These are phyloP conservation scores for Schizopygopsis pylzovi DNA, from an alignment of 2,797 vertebrate genomes.

Conservation along the genomic window DNA sequence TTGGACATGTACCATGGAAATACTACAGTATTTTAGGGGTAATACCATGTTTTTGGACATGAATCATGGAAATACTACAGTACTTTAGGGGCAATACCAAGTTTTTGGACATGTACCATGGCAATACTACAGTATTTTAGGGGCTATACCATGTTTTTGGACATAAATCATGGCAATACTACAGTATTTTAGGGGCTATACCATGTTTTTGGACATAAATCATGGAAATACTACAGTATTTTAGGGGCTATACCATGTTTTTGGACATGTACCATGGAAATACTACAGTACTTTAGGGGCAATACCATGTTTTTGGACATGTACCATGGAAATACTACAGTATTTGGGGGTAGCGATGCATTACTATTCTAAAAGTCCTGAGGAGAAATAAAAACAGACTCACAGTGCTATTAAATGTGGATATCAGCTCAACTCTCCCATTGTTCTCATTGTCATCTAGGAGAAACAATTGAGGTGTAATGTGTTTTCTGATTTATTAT, in stretches of 20 bases:
- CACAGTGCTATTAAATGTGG: not conserved
- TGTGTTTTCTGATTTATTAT: not conserved
- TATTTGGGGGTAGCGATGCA: not conserved
- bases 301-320: not conserved
- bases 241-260: too few species aligned
- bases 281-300: accelerated
- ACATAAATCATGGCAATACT: accelerated
- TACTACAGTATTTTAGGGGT: too few species aligned
- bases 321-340: not conserved
- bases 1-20: too few species aligned
- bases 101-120: not conserved
- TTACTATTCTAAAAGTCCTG: not conserved
- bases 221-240: not conserved
- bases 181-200: not conserved
- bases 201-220: not conserved
- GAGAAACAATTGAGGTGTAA: not conserved
- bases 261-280: not conserved
- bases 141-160: not conserved
- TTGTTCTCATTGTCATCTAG: not conserved
- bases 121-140: not conserved
- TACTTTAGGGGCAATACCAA: too few species aligned
- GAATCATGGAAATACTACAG: accelerated
- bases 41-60: not conserved
- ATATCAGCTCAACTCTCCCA: not conserved
- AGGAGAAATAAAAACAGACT: not conserved